Percentiles rank a stretch among this genome's conserved stretches.
Evolutionary conservation across 1,140 invertebrate genomes (phyloP).

Genomic region (Drosophila orosa): DNA sequence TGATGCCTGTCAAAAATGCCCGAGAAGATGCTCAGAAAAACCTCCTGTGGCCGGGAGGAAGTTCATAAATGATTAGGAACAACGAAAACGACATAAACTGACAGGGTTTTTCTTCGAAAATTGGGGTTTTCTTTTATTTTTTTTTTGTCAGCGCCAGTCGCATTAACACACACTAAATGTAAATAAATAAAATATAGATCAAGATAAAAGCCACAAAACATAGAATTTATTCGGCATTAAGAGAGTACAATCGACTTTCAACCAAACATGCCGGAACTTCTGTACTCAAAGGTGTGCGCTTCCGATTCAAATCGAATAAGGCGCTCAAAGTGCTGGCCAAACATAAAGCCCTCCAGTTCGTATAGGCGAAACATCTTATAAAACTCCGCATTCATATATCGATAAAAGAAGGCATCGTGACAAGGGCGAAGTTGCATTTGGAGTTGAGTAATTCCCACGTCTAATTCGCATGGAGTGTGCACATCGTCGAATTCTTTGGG

Average conservation of each 20-base stretch:
- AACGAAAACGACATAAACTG: slow-evolving; percentile 6
- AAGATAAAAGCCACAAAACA: no score
- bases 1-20: slow-evolving; percentile 16
- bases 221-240: neutral
- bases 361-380: neutral
- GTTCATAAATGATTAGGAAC: slow-evolving; percentile 16
- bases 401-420: neutral
- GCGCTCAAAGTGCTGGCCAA: neutral
- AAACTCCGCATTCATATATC: neutral
- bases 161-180: no score
- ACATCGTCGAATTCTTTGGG: fast-evolving
- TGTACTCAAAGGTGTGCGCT: neutral
- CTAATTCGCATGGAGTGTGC: neutral
- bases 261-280: neutral
- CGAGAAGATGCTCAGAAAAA: slow-evolving; percentile 6
- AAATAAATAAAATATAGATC: no score
- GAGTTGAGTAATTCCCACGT: neutral
- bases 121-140: no score
- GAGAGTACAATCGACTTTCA: no score
- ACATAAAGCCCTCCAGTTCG: neutral
- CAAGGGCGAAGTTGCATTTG: neutral
- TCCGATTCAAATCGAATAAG: neutral
- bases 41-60: neutral
- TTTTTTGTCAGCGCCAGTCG: no score
- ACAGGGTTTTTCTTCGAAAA: neutral